phyloP scores from a whole-genome alignment of 53 echinoderm and acorn worm genomes.

The Luidia sarsii region DNA sequence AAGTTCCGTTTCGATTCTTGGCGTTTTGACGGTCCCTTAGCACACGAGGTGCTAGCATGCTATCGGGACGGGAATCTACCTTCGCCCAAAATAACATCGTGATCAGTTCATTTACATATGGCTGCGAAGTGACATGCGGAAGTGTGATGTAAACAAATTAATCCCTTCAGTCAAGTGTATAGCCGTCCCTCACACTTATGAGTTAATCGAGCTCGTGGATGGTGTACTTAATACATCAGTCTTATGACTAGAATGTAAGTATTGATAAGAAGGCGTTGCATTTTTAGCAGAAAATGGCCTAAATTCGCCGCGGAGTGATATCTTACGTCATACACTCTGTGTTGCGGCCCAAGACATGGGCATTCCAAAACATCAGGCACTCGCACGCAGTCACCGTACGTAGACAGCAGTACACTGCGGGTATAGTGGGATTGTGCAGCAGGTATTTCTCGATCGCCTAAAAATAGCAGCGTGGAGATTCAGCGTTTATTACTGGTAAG shows the following conservation, averaged over 20 bases:
- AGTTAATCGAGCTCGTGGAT: too few relatives aligned
- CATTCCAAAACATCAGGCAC: conserved; percentile 46
- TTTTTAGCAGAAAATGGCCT: too few relatives aligned
- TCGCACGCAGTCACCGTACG: too few relatives aligned
- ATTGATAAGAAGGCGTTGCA: too few relatives aligned
- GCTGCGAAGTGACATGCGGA: conserved; percentile 24
- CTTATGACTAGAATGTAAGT: too few relatives aligned
- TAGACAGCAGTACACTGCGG: neutral
- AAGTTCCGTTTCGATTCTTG: neutral
- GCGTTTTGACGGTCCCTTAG: neutral
- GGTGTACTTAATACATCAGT: too few relatives aligned
- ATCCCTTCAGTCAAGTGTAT: neutral
- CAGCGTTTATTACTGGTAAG: conserved; percentile 60
- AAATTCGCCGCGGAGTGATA: conserved; percentile 33
- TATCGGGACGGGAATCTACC: conserved; percentile 63
- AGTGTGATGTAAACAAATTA: conserved; percentile 46
- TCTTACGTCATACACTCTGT: conserved; percentile 40
- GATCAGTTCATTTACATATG: conserved; percentile 53
- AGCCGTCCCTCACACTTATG: too few relatives aligned
- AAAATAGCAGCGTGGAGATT: conserved; percentile 45
- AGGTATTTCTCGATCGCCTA: conserved; percentile 47
- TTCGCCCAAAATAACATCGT: conserved; percentile 67
- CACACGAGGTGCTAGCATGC: conserved; percentile 1
- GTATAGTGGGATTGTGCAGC: conserved; percentile 25
- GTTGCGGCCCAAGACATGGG: conserved; percentile 45